Evolutionary conservation across 2,888 invertebrate genomes (phyloP).

Genomic region (Harpagoxenus sublaevis): DNA sequence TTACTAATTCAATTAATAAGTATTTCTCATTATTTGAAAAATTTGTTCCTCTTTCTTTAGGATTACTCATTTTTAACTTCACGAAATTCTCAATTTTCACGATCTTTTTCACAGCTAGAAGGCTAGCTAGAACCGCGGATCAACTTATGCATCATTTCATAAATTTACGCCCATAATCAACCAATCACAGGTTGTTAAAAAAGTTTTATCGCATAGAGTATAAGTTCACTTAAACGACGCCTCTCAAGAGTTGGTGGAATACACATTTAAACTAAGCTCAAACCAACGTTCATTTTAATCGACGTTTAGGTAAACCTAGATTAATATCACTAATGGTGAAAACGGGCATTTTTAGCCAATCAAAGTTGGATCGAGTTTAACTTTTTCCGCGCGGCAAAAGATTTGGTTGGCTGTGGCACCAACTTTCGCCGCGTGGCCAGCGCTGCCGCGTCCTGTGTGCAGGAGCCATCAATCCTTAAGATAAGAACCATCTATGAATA

Average conservation of each 20-base stretch:
- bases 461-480: too few relatives aligned
- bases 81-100: background rate
- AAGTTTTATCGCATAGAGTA: background rate
- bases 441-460: too few relatives aligned
- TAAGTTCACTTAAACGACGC: background rate
- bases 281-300: background rate
- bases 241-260: background rate
- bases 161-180: background rate
- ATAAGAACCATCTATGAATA: too few relatives aligned
- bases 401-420: too few relatives aligned
- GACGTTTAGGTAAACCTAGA: background rate
- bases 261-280: background rate
- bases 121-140: background rate
- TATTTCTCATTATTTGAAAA: background rate
- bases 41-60: background rate
- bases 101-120: background rate
- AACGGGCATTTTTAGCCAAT: too few relatives aligned
- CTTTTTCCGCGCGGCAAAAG: too few relatives aligned
- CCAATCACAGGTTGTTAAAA: background rate
- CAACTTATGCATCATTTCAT: background rate
- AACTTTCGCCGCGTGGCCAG: too few relatives aligned
- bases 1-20: background rate
- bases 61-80: background rate
- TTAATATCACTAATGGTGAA: background rate
- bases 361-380: too few relatives aligned